Conservation (phyloP, 1,140 invertebrate species). For the Drosophila subpulchrella region DNA sequence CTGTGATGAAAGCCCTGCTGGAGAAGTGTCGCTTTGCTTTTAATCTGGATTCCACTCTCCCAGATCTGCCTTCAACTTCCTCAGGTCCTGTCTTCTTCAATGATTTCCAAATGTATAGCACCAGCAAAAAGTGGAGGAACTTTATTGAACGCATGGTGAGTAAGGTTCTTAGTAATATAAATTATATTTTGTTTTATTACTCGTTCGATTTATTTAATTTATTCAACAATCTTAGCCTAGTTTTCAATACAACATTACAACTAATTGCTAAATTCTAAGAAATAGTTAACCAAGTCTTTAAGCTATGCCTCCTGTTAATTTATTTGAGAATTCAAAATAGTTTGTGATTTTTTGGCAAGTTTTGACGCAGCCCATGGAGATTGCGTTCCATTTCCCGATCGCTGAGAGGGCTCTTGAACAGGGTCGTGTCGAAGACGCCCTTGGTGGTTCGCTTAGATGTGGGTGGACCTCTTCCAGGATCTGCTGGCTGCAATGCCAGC, state of each 20-base stretch:
- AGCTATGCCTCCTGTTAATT: slow-evolving; percentile 24
- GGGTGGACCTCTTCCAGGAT: slow-evolving; percentile 12
- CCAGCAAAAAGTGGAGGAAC: slow-evolving; percentile 86
- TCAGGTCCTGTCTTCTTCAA: slow-evolving; percentile 87
- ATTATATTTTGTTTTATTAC: neutral
- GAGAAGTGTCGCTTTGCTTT: slow-evolving; percentile 86
- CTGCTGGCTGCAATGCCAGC: slow-evolving; percentile 42
- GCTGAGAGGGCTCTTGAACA: slow-evolving; percentile 71
- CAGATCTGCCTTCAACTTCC: slow-evolving; percentile 86
- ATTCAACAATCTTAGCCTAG: slow-evolving; percentile 20
- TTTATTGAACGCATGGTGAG: slow-evolving; percentile 87
- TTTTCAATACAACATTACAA: slow-evolving; percentile 7
- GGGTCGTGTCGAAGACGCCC: slow-evolving; percentile 78
- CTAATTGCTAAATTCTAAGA: slow-evolving; percentile 12
- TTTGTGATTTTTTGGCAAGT: slow-evolving; percentile 84
- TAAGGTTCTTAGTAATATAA: slow-evolving; percentile 1
- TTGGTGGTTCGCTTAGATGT: slow-evolving; percentile 69
- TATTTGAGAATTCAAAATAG: slow-evolving; percentile 47
- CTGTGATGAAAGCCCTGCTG: slow-evolving; percentile 88
- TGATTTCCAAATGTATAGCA: slow-evolving; percentile 87
- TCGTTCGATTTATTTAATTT: neutral
- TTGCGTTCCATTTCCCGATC: slow-evolving; percentile 58
- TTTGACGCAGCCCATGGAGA: slow-evolving; percentile 51
- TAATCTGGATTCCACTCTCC: slow-evolving; percentile 85
- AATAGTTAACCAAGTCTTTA: slow-evolving; percentile 45